Base-by-base conservation (phyloP, 2,888 invertebrate genomes). In the Marronus borbonicus region DNA sequence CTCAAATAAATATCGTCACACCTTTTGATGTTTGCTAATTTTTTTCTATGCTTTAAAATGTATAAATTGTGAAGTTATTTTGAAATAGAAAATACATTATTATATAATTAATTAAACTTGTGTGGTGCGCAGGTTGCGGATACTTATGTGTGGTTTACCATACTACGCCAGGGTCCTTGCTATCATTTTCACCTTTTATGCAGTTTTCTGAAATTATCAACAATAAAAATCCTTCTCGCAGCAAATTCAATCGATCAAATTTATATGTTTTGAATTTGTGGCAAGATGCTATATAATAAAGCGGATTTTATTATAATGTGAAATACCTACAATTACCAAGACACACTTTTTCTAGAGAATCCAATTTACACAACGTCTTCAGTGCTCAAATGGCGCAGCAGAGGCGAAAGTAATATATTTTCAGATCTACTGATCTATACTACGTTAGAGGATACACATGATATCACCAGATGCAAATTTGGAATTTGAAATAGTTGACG, bases 231-330 rank as follows among this genome's bases (percentile, higher is more conserved):
- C 44, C 44, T 44, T 44, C 44, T 44, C 44, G 44, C 8, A 44
- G 12, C 12, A 44, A 44, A 44, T 44, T 44, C 12, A 44, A 44
- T 44, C 44, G 12, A 69, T 52, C n/a, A 24, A 50, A 24, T 24
- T 44, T 50, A 20, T 28, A 50, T 49, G 49, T 52, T 39, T 44
- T 24, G 74, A 60, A 74, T 74, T 62, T 74, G 60, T n/a, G 17
- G 60, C 60, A 60, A 74, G 69, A 52, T 69, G 69, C 69, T 69
- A 52, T 69, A 52, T 39, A 39, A 17, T 17, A 31, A 65, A 39
- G 65, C 17, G 39, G n/a, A 39, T 39, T 65, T n/a, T 31, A 31
- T 31, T 17, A 10, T 28, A 20, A 3, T 69, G 52, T 17, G 17
- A 44, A 24, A 36, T 20, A 58, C 24, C 24, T 24, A 24, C 31